A percentile compares a stretch with the other conserved stretches of the same genome.
phyloP scores from a whole-genome alignment of 2,113 vertebrate species.

The Donacobius atricapilla region DNA sequence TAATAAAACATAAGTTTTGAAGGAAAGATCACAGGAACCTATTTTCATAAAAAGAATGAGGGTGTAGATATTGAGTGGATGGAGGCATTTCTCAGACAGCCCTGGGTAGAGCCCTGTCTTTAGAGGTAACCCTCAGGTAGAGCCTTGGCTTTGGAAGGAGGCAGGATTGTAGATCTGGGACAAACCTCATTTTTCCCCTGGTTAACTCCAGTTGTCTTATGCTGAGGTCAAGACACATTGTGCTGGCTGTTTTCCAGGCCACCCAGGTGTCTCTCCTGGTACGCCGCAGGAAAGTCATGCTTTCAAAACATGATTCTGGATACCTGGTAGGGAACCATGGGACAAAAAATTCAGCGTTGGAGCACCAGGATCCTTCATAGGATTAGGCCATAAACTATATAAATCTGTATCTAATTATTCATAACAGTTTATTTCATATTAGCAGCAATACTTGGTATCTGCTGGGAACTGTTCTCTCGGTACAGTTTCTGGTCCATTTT shows the following conservation, averaged over 20 bases:
- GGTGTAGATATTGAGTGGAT: conserved; percentile 49
- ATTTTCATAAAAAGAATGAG: conserved; percentile 59
- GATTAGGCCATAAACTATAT: background rate
- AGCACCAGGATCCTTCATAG: background rate
- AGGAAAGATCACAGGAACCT: conserved; percentile 58
- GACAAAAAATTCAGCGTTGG: background rate
- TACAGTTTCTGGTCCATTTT: conserved; percentile 9
- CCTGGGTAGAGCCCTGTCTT: conserved; percentile 1
- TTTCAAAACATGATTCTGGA: background rate
- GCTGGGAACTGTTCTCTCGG: background rate
- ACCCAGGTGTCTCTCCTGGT: background rate
- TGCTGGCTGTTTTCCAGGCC: background rate
- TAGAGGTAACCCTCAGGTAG: conserved; percentile 20
- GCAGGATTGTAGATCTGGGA: background rate
- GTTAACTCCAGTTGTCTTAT: background rate
- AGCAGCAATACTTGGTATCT: background rate
- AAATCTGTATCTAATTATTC: background rate
- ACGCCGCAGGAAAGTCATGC: fast-evolving
- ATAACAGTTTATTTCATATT: background rate
- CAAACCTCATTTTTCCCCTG: background rate
- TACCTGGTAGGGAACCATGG: background rate
- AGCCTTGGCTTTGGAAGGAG: background rate
- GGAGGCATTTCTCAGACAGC: conserved; percentile 50
- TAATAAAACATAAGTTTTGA: conserved; percentile 68
- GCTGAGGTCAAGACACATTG: background rate